Conservation (phyloP, 2,113 vertebrate genomes). For the Indicator maculatus region DNA sequence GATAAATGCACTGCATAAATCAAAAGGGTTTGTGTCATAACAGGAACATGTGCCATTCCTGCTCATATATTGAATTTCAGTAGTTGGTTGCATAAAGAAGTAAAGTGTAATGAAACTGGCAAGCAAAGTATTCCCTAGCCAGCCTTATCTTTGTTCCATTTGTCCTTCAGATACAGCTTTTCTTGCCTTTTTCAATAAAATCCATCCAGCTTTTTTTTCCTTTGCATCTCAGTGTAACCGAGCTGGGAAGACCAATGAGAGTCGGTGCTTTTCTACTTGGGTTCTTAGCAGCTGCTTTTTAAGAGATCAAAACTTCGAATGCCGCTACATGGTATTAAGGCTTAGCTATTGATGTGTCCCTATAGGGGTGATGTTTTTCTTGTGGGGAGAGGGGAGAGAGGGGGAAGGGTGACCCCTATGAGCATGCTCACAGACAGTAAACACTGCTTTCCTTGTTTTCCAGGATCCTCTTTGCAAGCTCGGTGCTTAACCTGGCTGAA, state of each 20-base stretch:
- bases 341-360: conserved; percentile 85
- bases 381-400: conserved; percentile 58
- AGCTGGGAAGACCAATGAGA: conserved; percentile 79
- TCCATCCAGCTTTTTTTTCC: conserved; percentile 65
- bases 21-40: conserved; percentile 78
- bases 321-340: conserved; percentile 77
- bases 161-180: conserved; percentile 79
- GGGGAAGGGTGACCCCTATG: conserved; percentile 76
- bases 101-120: conserved; percentile 80
- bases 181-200: conserved; percentile 81
- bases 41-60: conserved; percentile 73
- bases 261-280: conserved; percentile 79
- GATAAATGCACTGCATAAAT: conserved; percentile 75
- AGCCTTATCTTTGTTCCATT: conserved; percentile 83
- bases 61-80: conserved; percentile 80
- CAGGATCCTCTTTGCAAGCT: conserved; percentile 91
- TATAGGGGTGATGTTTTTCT: conserved; percentile 80
- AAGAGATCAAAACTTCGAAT: conserved; percentile 85
- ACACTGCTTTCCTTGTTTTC: conserved; percentile 84
- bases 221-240: conserved; percentile 75
- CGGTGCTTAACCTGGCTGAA: conserved; percentile 93
- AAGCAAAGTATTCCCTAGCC: conserved; percentile 79
- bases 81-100: conserved; percentile 81
- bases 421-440: conserved; percentile 60
- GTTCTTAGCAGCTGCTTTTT: conserved; percentile 81